Evolutionary conservation across 2,113 vertebrate genomes (phyloP).

Genomic region (Atractosteus spatula): DNA sequence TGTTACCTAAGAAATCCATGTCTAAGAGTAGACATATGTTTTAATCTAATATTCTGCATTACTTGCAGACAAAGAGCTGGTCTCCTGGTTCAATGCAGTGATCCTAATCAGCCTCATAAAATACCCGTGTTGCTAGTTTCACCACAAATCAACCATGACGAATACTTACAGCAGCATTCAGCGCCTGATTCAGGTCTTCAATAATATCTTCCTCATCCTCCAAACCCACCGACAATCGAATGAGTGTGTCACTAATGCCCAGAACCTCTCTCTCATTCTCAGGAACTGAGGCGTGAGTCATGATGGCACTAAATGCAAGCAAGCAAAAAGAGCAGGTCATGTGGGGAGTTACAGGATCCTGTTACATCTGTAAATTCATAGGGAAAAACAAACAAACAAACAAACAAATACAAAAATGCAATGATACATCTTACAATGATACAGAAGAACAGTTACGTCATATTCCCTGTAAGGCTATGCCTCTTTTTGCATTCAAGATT

Average conservation of each 20-base stretch:
- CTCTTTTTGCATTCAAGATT: no score
- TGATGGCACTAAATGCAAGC: slow-evolving; percentile 70
- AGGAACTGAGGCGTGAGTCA: slow-evolving; percentile 87
- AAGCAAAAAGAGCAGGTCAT: slow-evolving; percentile 3
- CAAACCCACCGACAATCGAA: slow-evolving; percentile 85
- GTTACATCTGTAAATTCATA: background rate
- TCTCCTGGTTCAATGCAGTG: no score
- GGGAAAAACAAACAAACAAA: background rate
- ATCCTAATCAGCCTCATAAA: no score
- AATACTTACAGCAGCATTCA: slow-evolving; percentile 76
- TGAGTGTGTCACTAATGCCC: slow-evolving; percentile 82
- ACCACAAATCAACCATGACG: background rate
- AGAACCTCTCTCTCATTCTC: slow-evolving; percentile 68
- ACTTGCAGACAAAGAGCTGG: no score
- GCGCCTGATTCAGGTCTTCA: slow-evolving; percentile 78
- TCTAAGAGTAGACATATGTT: no score
- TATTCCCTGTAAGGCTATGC: no score
- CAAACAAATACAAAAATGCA: no score
- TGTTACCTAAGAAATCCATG: no score
- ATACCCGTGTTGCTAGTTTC: no score
- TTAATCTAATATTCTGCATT: no score
- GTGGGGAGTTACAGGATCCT: background rate
- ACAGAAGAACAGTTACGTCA: no score
- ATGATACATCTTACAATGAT: no score
- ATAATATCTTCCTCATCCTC: slow-evolving; percentile 83